Percentiles rank a stretch among this genome's conserved stretches.
Evolutionary conservation across 53 echinoderm and acorn worm genomes (phyloP).

Genomic region (Patiria pectinifera): DNA sequence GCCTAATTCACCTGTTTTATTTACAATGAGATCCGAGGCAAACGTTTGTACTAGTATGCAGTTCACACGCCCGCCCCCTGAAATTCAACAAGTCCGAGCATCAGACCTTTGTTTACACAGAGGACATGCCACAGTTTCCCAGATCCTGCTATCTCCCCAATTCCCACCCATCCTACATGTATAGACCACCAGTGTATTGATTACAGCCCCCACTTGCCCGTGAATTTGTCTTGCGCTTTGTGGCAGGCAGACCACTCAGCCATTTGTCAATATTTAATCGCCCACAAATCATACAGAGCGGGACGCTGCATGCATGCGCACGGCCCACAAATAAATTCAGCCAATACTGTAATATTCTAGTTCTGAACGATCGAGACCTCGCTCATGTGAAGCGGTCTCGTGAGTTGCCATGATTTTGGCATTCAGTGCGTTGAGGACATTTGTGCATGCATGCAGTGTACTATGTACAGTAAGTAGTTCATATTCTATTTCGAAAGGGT

Average conservation of each 20-base stretch:
- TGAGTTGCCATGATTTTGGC: neutral
- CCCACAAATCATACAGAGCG: conserved; percentile 36
- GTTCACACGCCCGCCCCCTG: neutral
- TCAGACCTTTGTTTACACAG: conserved; percentile 49
- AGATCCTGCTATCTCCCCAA: conserved; percentile 14
- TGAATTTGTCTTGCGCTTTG: conserved; percentile 15
- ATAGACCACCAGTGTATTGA: conserved; percentile 32
- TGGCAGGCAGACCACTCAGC: conserved; percentile 45
- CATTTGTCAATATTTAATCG: conserved; percentile 60
- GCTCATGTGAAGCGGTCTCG: neutral
- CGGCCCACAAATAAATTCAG: neutral
- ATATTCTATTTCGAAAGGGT: too few species aligned
- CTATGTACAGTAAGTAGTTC: neutral
- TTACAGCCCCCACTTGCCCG: conserved; percentile 19
- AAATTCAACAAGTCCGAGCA: conserved; percentile 45
- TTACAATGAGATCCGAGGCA: neutral
- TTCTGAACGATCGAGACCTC: neutral
- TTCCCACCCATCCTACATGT: neutral
- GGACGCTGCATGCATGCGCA: neutral
- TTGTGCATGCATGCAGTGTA: neutral
- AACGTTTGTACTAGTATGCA: neutral
- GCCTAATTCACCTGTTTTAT: neutral
- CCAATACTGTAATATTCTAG: neutral
- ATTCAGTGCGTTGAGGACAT: neutral
- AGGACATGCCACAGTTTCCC: conserved; percentile 25